Evolutionary conservation across 2,113 vertebrate species (phyloP), one percentile per base, ranked within the genome.

Genomic region (Colaptes auratus): DNA sequence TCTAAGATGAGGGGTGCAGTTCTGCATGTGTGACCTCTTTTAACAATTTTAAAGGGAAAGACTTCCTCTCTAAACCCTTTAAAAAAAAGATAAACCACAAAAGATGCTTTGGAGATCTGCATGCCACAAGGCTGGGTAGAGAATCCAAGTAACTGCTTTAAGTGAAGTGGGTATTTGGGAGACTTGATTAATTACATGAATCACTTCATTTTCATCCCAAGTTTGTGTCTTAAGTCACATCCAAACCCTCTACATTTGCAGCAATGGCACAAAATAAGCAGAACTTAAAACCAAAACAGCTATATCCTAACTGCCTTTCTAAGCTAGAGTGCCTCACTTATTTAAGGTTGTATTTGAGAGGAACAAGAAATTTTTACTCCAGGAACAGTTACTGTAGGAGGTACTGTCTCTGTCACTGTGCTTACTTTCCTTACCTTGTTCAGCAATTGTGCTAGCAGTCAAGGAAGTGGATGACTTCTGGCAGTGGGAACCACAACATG

Each of bases 401-500:
- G 31, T 65, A 50, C 23, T 42, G 9, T 59, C 7, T 55, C 35
- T 46, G 56, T 64, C 74, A 82, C 50, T 33, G 33, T 33, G 66
- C n/a, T 55, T 42, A 39, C 61, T 48, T 64, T n/a, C 42, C 39
- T 67, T 53, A 33, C 20, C 10, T 70, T 74, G 72, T 59, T 12
- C n/a, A 15, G 60, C 52, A 55, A 30, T 13, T 58, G n/a, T n/a
- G 11, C 52, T 78, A 70, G 28, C 35, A 67, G 42, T 15, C 20
- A 28, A 85, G 33, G 27, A 52, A 52, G 23, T 5, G 12, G 14
- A 53, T 77, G 35, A 72, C 35, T 53, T 33, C 13, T 31, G n/a
- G 35, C 13, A 25, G 3, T 64, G 36, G 42, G 60, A 63, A n/a
- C 39, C 25, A 12, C 7, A 3, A 11, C 0, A 1, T 15, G n/a